phyloP scores from a whole-genome alignment of 2,113 vertebrate species.

The Scomber scombrus region DNA sequence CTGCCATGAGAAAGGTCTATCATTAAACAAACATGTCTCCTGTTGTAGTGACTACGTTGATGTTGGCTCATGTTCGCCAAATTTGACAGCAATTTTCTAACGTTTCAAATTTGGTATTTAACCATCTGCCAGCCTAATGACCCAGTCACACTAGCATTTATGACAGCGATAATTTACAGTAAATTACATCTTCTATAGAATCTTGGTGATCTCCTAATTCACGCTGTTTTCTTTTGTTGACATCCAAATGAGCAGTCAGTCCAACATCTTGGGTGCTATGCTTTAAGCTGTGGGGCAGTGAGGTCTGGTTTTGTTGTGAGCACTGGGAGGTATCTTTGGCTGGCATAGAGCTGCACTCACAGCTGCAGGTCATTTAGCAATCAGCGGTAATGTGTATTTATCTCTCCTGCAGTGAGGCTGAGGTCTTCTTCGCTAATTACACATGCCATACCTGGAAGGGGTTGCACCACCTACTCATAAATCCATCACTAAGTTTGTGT shows the following conservation, averaged over 20 bases:
- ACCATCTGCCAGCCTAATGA: neutral
- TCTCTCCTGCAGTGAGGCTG: constrained; percentile 44
- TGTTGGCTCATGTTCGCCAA: neutral
- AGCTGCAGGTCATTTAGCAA: constrained; percentile 63
- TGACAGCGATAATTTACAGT: neutral
- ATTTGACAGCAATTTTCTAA: neutral
- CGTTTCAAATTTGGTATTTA: constrained; percentile 1
- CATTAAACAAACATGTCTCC: constrained; percentile 15
- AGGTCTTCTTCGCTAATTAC: constrained; percentile 46
- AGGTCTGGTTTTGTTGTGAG: constrained; percentile 1
- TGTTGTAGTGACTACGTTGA: neutral
- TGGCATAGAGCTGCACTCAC: constrained; percentile 39
- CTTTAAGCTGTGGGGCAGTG: neutral
- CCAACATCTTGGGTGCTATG: neutral
- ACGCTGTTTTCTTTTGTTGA: neutral
- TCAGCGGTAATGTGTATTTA: constrained; percentile 67
- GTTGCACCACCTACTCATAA: neutral
- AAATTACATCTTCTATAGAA: neutral
- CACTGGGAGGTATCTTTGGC: neutral
- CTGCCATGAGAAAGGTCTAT: neutral
- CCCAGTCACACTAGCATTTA: neutral
- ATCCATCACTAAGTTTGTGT: neutral
- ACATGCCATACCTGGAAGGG: constrained; percentile 27
- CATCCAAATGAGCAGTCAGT: neutral
- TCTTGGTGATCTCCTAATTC: no score